These are phyloP conservation scores for Halcyon senegalensis DNA, from an alignment of 2,113 vertebrate species.

Conservation along the genomic window DNA sequence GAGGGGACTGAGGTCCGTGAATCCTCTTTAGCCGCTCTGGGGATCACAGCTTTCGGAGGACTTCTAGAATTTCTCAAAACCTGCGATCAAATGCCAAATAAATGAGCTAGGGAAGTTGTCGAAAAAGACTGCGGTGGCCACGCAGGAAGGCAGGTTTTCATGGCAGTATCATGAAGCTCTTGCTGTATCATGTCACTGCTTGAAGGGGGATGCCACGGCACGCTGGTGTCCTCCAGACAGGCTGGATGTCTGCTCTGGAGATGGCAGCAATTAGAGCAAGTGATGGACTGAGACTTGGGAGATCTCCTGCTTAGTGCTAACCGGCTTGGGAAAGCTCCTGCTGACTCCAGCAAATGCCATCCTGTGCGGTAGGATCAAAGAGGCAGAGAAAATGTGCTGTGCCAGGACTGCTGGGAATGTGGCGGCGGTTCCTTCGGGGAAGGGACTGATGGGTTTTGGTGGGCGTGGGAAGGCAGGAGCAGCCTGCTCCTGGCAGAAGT, in stretches of 20 bases:
- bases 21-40: background rate
- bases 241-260: background rate
- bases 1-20: background rate
- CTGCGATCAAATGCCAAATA: background rate
- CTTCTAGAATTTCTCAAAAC: background rate
- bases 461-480: background rate
- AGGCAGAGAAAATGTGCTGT: background rate
- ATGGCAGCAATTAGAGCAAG: background rate
- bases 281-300: background rate
- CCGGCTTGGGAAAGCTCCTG: background rate
- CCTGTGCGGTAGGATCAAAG: background rate
- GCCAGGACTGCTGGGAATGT: background rate
- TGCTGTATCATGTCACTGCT: background rate
- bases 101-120: background rate
- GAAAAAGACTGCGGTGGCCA: background rate
- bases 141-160: background rate
- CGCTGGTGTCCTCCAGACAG: background rate
- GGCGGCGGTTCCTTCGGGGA: rapidly evolving
- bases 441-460: background rate
- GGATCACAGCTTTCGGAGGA: background rate
- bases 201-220: background rate
- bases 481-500: background rate
- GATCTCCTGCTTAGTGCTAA: background rate
- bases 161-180: background rate
- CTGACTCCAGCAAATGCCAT: background rate